Percentiles rank a stretch among this genome's conserved stretches.
phyloP scores from a whole-genome alignment of 2,888 invertebrate genomes.

The Mythimna pallens region DNA sequence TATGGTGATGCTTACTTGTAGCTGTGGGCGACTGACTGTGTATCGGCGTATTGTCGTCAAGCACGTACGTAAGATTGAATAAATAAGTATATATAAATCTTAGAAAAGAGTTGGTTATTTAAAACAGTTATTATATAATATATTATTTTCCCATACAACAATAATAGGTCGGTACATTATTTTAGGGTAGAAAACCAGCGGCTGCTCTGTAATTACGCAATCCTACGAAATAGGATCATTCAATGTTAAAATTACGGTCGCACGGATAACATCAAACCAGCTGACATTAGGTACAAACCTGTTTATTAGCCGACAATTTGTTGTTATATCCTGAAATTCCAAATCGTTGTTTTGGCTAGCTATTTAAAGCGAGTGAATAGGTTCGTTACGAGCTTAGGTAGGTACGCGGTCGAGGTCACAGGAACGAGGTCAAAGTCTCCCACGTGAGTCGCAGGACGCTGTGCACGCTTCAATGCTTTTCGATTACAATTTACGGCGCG shows the following conservation, averaged over 20 bases:
- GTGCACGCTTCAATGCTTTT: slow-evolving; percentile 42
- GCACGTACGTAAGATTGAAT: background rate
- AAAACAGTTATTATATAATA: no score
- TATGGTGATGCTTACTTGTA: background rate
- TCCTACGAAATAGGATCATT: background rate
- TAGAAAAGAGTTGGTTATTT: background rate
- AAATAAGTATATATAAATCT: background rate
- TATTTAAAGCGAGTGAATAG: slow-evolving; percentile 60
- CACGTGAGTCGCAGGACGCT: slow-evolving; percentile 71
- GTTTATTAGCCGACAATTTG: slow-evolving; percentile 15
- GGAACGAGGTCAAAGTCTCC: slow-evolving; percentile 86
- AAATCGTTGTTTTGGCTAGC: slow-evolving; percentile 48
- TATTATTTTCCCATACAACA: no score
- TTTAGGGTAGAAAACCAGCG: background rate
- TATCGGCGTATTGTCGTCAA: background rate
- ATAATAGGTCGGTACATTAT: no score
- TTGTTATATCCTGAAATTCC: slow-evolving; percentile 23
- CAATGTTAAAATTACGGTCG: background rate
- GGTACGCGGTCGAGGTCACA: slow-evolving; percentile 80
- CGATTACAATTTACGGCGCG: slow-evolving; percentile 24
- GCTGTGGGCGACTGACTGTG: background rate
- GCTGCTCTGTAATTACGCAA: background rate
- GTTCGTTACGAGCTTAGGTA: slow-evolving; percentile 40
- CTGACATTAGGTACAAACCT: slow-evolving; percentile 16
- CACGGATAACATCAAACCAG: slow-evolving; percentile 5